Evolutionary conservation across 2,888 invertebrate species (phyloP).

Genomic region (Venusia cambrica): DNA sequence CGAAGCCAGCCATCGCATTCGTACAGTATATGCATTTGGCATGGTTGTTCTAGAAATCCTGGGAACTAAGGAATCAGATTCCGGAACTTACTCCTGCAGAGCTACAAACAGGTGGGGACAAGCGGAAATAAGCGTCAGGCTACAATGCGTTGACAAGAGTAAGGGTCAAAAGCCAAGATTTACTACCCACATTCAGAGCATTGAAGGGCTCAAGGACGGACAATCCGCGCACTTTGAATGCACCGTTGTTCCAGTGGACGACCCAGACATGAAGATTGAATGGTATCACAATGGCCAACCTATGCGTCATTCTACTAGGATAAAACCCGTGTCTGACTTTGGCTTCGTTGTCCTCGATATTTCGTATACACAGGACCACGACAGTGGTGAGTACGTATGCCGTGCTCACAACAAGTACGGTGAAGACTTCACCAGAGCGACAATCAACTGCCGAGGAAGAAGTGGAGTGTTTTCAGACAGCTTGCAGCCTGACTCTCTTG

Average conservation of each 20-base stretch:
- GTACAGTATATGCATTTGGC: constrained; percentile 98
- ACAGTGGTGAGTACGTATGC: constrained; percentile 96
- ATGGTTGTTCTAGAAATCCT: constrained; percentile 98
- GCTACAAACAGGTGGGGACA: constrained; percentile 95
- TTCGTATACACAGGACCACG: constrained; percentile 95
- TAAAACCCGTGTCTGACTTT: constrained; percentile 96
- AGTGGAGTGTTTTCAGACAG: constrained; percentile 94
- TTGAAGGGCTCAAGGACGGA: constrained; percentile 93
- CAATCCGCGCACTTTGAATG: constrained; percentile 98
- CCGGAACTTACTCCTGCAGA: constrained; percentile 92
- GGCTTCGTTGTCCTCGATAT: constrained; percentile 97
- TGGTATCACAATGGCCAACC: constrained; percentile 98
- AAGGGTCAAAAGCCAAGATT: constrained; percentile 94
- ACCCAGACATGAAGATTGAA: constrained; percentile 95
- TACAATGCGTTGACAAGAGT: constrained; percentile 91
- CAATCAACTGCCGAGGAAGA: constrained; percentile 90
- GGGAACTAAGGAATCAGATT: constrained; percentile 95
- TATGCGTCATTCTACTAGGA: constrained; percentile 92
- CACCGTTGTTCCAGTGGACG: constrained; percentile 95
- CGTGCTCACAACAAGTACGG: constrained; percentile 95
- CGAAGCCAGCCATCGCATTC: constrained; percentile 93
- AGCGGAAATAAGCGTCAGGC: constrained; percentile 91
- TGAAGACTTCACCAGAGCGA: constrained; percentile 93
- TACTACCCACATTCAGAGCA: constrained; percentile 91
- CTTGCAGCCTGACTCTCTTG: constrained; percentile 94